These are phyloP conservation scores for Hyperoodon ampullatus DNA, from an alignment of 2,113 vertebrate species.

Conservation along the genomic window DNA sequence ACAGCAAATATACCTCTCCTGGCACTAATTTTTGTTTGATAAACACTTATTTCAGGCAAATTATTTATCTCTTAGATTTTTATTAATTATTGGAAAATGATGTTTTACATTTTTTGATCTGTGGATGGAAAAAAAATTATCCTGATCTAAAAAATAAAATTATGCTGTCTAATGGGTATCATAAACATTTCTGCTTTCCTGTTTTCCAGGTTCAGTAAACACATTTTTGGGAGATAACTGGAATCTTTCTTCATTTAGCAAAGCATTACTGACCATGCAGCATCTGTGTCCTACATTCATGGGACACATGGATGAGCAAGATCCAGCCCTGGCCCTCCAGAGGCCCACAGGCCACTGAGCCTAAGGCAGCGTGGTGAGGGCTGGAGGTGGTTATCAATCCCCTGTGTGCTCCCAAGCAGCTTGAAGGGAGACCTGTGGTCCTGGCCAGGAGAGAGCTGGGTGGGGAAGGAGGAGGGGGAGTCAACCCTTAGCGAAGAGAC, in stretches of 20 bases:
- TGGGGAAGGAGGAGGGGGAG: rapidly evolving
- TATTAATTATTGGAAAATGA: constrained; percentile 20
- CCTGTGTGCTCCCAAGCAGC: not conserved
- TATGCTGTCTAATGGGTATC: not conserved
- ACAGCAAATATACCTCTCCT: not conserved
- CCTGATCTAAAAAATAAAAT: not conserved
- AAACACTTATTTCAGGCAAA: not conserved
- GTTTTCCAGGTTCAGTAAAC: not conserved
- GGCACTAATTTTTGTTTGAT: not conserved
- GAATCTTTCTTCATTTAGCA: not conserved
- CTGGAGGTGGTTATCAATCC: not conserved
- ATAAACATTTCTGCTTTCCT: not conserved
- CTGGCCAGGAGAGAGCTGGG: not conserved
- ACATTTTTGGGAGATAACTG: not conserved
- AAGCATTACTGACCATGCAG: not conserved
- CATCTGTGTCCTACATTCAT: not conserved
- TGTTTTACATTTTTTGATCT: not conserved
- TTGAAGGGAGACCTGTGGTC: not conserved
- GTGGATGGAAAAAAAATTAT: not conserved
- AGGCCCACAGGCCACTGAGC: not conserved
- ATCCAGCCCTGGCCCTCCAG: not conserved
- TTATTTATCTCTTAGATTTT: constrained; percentile 1
- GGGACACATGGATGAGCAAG: not conserved
- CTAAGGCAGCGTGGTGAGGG: not conserved
- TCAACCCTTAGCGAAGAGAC: not conserved